A percentile compares a stretch with the other conserved stretches of the same genome.
phyloP scores from a whole-genome alignment of 2,888 invertebrate species.

The Cheilosia urbana region DNA sequence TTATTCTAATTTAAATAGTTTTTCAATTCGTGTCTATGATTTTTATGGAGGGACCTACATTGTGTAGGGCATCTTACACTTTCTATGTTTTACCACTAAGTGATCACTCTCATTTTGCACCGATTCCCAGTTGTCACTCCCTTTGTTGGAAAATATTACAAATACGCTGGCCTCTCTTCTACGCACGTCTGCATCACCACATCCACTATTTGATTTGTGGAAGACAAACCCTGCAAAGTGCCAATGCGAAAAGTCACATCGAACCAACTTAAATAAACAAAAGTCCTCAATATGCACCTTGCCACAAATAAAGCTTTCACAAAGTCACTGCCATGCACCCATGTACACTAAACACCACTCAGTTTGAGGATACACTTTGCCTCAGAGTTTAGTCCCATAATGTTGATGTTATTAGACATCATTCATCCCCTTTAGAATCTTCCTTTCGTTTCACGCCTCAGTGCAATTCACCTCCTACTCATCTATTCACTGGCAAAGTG shows the following conservation, averaged over 20 bases:
- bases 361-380: neutral
- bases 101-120: no score
- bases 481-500: constrained; percentile 63
- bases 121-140: no score
- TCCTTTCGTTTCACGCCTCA: constrained; percentile 6
- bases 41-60: no score
- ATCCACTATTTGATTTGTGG: no score
- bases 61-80: no score
- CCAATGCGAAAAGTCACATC: neutral
- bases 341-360: constrained; percentile 31
- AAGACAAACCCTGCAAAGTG: no score
- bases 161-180: no score
- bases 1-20: no score
- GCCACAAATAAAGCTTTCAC: constrained; percentile 2
- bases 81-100: no score
- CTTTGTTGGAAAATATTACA: no score
- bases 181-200: no score
- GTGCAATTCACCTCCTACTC: constrained; percentile 15
- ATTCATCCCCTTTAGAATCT: neutral
- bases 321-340: constrained; percentile 10
- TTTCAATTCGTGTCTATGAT: no score
- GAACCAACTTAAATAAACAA: constrained; percentile 4
- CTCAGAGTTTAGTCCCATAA: neutral
- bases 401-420: constrained; percentile 14
- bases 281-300: neutral